Evolutionary conservation across 92 coral and sea anemone genomes (phyloP).

Genomic region (Meandrina meandrites): DNA sequence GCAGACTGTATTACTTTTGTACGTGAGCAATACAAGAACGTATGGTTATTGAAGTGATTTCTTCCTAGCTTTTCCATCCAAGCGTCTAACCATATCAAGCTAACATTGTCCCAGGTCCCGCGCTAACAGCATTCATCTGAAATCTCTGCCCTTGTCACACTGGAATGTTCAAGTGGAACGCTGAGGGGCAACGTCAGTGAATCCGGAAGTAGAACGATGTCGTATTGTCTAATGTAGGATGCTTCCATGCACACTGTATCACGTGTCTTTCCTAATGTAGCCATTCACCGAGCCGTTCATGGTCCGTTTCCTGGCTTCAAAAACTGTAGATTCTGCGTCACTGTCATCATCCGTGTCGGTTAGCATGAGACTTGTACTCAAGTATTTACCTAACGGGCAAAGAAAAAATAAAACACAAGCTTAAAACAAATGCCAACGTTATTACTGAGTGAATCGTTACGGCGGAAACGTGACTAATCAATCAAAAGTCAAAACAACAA

Average conservation of each 20-base stretch:
- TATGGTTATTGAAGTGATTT: background rate
- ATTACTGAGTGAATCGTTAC: background rate
- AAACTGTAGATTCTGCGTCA: constrained; percentile 90
- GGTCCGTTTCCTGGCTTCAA: constrained; percentile 88
- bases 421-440: background rate
- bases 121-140: background rate
- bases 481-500: no score
- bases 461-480: background rate
- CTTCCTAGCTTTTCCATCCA: background rate
- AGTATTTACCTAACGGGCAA: constrained; percentile 78
- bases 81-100: background rate
- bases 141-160: background rate
- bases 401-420: background rate
- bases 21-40: background rate
- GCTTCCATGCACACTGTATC: background rate
- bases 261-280: constrained; percentile 49
- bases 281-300: constrained; percentile 84
- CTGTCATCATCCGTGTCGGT: constrained; percentile 93
- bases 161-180: background rate
- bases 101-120: background rate
- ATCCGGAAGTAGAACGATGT: background rate
- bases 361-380: constrained; percentile 82
- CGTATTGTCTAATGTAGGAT: background rate
- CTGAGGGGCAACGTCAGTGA: background rate
- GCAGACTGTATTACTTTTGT: background rate